These are phyloP conservation scores for Cerastis rubricosa DNA, from an alignment of 2,888 invertebrate genomes.

Conservation along the genomic window DNA sequence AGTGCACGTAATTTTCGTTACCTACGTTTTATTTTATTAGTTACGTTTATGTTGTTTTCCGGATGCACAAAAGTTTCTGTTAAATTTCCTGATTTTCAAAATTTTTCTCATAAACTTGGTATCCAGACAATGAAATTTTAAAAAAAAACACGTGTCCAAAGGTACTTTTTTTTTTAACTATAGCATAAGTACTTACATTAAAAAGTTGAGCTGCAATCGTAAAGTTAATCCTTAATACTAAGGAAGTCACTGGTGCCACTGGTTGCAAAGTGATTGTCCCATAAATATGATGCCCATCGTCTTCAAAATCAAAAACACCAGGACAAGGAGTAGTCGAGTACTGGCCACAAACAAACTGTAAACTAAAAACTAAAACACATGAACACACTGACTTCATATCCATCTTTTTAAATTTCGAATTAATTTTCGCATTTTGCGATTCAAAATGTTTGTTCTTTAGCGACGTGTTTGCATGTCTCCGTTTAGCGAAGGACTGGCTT, in stretches of 20 bases:
- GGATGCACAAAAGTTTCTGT: not conserved
- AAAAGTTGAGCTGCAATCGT: slow-evolving; percentile 76
- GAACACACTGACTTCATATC: slow-evolving; percentile 70
- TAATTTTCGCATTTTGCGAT: slow-evolving; percentile 57
- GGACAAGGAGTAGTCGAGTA: slow-evolving; percentile 81
- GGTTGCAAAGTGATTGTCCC: slow-evolving; percentile 77
- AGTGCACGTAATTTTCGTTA: not conserved
- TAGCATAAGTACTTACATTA: slow-evolving; percentile 72
- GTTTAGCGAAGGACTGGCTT: slow-evolving; percentile 71
- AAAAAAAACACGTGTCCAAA: no score
- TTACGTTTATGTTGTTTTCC: not conserved
- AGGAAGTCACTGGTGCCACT: slow-evolving; percentile 70
- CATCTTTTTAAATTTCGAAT: slow-evolving; percentile 50
- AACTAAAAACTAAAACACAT: slow-evolving; percentile 68
- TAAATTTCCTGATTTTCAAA: not conserved
- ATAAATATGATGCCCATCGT: slow-evolving; percentile 73
- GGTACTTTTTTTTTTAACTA: no score
- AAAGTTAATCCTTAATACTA: slow-evolving; percentile 76
- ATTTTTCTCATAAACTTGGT: not conserved
- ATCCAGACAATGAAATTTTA: no score
- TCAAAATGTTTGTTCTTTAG: slow-evolving; percentile 58
- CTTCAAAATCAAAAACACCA: slow-evolving; percentile 77
- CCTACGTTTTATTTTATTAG: no score
- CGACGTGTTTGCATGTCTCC: slow-evolving; percentile 71
- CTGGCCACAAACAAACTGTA: slow-evolving; percentile 72